Conservation (phyloP, 2,797 vertebrate species). For the Girardinus metallicus region DNA sequence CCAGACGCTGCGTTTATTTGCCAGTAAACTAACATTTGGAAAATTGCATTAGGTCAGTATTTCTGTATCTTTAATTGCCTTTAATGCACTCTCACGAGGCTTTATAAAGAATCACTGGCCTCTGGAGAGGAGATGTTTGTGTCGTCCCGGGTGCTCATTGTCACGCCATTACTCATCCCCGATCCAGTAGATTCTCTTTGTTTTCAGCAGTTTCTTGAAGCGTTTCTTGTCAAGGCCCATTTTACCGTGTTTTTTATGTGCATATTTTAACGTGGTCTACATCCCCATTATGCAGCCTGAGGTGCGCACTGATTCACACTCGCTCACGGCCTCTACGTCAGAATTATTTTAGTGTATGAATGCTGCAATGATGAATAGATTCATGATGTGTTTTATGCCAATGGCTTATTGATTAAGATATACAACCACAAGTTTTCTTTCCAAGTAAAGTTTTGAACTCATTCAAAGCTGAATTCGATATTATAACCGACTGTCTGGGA, state of each 20-base stretch:
- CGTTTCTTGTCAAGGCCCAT: slow-evolving; percentile 53
- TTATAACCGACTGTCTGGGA: slow-evolving; percentile 11
- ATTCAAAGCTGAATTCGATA: slow-evolving; percentile 11
- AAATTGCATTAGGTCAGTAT: slow-evolving; percentile 29
- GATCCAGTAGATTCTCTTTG: slow-evolving; percentile 44
- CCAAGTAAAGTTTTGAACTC: slow-evolving; percentile 28
- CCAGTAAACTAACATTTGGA: slow-evolving; percentile 55
- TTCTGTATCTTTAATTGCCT: slow-evolving; percentile 63
- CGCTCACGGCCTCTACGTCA: slow-evolving; percentile 55
- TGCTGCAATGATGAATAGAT: slow-evolving; percentile 62
- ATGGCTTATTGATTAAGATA: slow-evolving; percentile 29
- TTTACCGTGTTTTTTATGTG: slow-evolving; percentile 61
- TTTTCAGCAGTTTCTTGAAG: slow-evolving; percentile 56
- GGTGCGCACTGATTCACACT: slow-evolving; percentile 57
- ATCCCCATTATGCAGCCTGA: slow-evolving; percentile 60
- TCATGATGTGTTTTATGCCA: slow-evolving; percentile 49
- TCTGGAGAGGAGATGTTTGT: slow-evolving; percentile 43
- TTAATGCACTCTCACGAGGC: slow-evolving; percentile 24
- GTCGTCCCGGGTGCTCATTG: slow-evolving; percentile 28
- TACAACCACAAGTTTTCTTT: neutral
- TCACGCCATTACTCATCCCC: slow-evolving; percentile 54
- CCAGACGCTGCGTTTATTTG: slow-evolving; percentile 42
- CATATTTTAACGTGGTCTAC: slow-evolving; percentile 54
- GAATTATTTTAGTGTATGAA: slow-evolving; percentile 67
- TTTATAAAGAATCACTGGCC: slow-evolving; percentile 35